Evolutionary conservation across 1,140 invertebrate genomes (phyloP), one percentile per base, ranked within the genome.

Genomic region (Drosophila ogumai): DNA sequence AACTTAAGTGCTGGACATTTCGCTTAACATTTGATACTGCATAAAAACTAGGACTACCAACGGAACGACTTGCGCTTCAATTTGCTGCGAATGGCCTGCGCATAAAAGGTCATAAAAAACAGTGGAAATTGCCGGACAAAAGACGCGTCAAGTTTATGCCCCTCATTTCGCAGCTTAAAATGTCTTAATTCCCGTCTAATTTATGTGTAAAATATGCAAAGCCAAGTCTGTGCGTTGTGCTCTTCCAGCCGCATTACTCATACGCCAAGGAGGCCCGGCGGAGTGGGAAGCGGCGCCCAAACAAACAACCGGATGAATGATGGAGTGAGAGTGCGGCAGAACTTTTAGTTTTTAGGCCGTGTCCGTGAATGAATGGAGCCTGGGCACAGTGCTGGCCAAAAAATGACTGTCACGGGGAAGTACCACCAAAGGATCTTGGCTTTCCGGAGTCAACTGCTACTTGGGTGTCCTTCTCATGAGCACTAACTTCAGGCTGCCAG

Each of bases 131-230:
- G 56, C 46, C 28, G 59, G 49, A 73, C 60, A 57, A 67, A 59
- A 65, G 44, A 46, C 54, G 68, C 80, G 63, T 78, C 64, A 78
- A 85, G 68, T 84, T 84, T 85, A 84, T 82, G 81, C 67, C 46
- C 54, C 66, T 85, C 75, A 72, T 81, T 85, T 57, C 50, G 43
- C 50, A 81, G 66, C 74, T 81, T 81, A 72, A 86, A 82, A 86
- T 79, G 82, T 86, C 79, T 86, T 82, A 86, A 86, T 86, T 86
- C 75, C 55, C 68, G 63, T 67, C 71, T 66, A 86, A 86, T 86
- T 86, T 86, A 86, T 75, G 79, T 71, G 71, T 74, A 50, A 68
- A 82, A 79, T 82, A 82, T 82, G 80, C 75, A 82, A 82, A 82
- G 74, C 56, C 49, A 41, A 71, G 50, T 67, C 56, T 54, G 56